phyloP scores from a whole-genome alignment of 2,113 vertebrate genomes.

The Platysternon megacephalum region DNA sequence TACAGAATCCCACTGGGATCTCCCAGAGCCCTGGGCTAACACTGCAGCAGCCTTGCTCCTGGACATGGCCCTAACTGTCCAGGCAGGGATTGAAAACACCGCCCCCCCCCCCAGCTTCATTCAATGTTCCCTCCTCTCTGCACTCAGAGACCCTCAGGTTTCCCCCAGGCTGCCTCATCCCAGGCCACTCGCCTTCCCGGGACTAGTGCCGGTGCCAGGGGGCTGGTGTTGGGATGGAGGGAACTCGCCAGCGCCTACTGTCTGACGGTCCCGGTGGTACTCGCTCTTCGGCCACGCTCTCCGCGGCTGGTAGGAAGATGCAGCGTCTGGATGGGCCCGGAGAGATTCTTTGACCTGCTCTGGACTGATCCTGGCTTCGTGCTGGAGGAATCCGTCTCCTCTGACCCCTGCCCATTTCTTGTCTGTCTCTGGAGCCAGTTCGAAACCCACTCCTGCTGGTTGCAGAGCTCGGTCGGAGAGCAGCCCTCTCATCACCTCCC shows the following conservation, averaged over 20 bases:
- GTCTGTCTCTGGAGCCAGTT: neutral
- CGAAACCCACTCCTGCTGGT: neutral
- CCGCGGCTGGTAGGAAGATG: neutral
- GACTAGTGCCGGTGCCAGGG: too few relatives aligned
- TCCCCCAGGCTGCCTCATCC: neutral
- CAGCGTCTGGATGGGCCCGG: neutral
- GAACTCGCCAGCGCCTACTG: neutral
- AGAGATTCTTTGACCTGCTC: neutral
- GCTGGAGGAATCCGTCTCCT: neutral
- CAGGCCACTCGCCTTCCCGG: neutral
- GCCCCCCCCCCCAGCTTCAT: neutral
- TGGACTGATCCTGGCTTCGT: neutral
- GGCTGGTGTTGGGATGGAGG: neutral
- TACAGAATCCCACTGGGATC: neutral
- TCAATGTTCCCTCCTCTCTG: neutral
- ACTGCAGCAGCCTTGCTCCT: neutral
- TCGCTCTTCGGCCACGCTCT: neutral
- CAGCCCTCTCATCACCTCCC: neutral
- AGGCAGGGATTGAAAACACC: neutral
- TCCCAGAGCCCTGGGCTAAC: neutral
- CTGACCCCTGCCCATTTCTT: neutral
- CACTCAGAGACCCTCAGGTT: too few relatives aligned
- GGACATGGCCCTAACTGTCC: neutral
- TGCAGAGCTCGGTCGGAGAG: neutral
- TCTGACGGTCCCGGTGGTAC: neutral